Conservation (phyloP, 2,113 vertebrate species). For the Eretmochelys imbricata region DNA sequence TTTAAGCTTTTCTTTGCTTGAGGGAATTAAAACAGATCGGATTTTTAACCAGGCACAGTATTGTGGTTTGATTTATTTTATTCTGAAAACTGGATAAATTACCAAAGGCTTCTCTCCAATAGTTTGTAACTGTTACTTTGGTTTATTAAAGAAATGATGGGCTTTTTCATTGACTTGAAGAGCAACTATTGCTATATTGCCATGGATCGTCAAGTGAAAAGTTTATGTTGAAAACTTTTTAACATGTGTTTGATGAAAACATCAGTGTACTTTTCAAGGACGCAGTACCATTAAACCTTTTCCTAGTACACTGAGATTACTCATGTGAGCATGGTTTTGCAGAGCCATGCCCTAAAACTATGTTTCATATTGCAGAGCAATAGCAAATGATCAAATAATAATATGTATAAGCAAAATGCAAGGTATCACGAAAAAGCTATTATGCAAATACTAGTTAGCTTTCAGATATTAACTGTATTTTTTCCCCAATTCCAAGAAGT, state of each 20-base stretch:
- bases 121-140: neutral
- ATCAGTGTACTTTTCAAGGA: neutral
- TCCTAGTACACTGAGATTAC: neutral
- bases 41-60: neutral
- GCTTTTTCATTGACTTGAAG: neutral
- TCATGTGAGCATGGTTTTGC: neutral
- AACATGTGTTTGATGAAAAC: neutral
- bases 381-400: neutral
- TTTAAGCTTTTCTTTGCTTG: neutral
- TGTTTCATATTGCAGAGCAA: neutral
- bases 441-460: neutral
- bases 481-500: neutral
- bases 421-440: neutral
- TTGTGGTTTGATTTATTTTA: neutral
- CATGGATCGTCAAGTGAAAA: neutral
- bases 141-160: neutral
- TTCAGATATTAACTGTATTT: neutral
- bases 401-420: neutral
- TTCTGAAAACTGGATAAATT: neutral
- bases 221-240: neutral
- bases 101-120: neutral
- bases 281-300: neutral
- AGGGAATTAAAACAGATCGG: neutral
- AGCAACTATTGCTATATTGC: neutral
- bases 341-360: neutral